A percentile compares a stretch with the other conserved stretches of the same genome.
phyloP scores from a whole-genome alignment of 2,113 vertebrate genomes.

The Poecile atricapillus region DNA sequence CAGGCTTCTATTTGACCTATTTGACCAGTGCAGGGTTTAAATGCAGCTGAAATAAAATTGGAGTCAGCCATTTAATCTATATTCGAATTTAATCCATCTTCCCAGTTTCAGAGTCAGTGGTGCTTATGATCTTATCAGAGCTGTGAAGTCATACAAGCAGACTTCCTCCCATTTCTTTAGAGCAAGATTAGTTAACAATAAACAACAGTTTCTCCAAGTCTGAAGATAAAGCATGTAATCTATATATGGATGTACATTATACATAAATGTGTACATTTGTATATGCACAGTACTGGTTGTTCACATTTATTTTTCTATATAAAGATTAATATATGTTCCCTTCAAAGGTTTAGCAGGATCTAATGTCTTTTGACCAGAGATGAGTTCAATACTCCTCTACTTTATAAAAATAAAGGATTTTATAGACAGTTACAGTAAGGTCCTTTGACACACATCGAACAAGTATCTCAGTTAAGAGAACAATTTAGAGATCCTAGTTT shows the following conservation, averaged over 20 bases:
- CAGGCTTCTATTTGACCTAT: not conserved
- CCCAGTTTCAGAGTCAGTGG: constrained; percentile 18
- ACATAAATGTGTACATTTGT: no score
- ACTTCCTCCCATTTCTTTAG: not conserved
- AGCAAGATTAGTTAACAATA: not conserved
- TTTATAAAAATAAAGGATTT: not conserved
- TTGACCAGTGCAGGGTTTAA: constrained; percentile 3
- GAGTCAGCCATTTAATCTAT: constrained; percentile 33
- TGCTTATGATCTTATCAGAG: constrained; percentile 25
- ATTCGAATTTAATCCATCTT: constrained; percentile 39
- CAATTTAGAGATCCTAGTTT: not conserved
- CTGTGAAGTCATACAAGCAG: not conserved
- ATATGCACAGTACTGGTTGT: not conserved
- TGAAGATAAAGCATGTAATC: not conserved
- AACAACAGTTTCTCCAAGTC: not conserved
- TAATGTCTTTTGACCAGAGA: not conserved
- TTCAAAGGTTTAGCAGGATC: not conserved
- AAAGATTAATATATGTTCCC: not conserved
- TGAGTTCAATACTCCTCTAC: not conserved
- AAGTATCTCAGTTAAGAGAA: not conserved
- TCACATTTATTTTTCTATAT: not conserved
- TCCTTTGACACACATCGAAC: not conserved
- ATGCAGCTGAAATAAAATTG: constrained; percentile 30
- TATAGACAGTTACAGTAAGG: not conserved
- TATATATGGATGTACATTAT: not conserved